Percentiles rank a stretch among this genome's conserved stretches.
phyloP scores from a whole-genome alignment of 2,797 vertebrate species.

The Mycteria americana region DNA sequence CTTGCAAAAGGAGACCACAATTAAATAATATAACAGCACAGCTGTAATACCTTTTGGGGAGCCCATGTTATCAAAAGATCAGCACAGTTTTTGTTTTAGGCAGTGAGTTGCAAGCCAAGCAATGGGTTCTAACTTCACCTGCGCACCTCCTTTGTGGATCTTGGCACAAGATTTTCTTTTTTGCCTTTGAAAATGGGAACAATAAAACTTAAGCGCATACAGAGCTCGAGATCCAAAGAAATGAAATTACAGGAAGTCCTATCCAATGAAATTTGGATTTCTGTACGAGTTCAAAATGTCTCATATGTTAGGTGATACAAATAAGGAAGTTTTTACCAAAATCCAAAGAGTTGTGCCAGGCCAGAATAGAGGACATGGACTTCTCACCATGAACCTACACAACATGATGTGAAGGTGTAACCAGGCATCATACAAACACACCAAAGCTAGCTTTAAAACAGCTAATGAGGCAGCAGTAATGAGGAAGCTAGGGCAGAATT shows the following conservation, averaged over 20 bases:
- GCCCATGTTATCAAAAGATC: not conserved
- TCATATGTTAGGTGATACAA: not conserved
- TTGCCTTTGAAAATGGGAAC: not conserved
- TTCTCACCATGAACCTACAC: not conserved
- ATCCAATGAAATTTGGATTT: not conserved
- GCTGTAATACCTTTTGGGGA: not conserved
- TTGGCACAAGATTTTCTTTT: not conserved
- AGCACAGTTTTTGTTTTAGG: not conserved
- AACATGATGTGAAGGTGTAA: not conserved
- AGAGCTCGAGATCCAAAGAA: not conserved
- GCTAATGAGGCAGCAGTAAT: not conserved
- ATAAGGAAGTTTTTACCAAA: not conserved
- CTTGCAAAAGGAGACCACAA: not conserved
- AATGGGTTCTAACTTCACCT: not conserved
- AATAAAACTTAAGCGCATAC: not conserved
- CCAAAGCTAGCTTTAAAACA: not conserved
- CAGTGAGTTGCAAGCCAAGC: not conserved
- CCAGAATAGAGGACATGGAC: not conserved
- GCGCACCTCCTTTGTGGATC: accelerated
- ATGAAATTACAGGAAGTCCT: not conserved
- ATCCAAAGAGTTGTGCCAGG: not conserved
- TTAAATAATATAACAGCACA: not conserved
- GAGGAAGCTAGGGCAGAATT: not conserved
- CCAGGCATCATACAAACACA: not conserved
- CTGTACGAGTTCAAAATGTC: not conserved